These are phyloP conservation scores for Hymenochirus boettgeri DNA, from an alignment of 2,113 vertebrate species.

Conservation along the genomic window DNA sequence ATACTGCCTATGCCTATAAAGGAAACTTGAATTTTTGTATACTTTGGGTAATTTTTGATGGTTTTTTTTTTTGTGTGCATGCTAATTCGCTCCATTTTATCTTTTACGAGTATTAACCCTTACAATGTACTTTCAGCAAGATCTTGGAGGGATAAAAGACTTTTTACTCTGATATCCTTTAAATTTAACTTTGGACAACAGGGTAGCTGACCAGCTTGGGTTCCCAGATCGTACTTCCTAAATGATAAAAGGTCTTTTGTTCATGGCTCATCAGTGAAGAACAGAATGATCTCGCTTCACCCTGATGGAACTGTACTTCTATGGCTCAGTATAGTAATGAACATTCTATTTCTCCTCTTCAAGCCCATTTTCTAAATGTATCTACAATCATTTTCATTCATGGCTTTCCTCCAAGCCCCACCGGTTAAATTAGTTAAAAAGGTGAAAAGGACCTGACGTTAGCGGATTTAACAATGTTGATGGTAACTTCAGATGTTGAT, in stretches of 20 bases:
- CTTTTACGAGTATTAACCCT: slow-evolving; percentile 82
- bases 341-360: slow-evolving; percentile 6
- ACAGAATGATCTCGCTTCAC: slow-evolving; percentile 89
- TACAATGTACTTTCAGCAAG: slow-evolving; percentile 95
- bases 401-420: neutral
- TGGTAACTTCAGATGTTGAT: neutral
- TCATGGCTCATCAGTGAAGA: slow-evolving; percentile 89
- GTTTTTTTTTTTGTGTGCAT: no score
- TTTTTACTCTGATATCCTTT: slow-evolving; percentile 88
- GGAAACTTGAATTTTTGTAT: no score
- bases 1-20: no score
- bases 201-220: slow-evolving; percentile 88
- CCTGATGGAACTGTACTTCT: slow-evolving; percentile 90
- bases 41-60: no score
- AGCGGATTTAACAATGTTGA: neutral
- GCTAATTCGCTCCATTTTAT: slow-evolving; percentile 2
- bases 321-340: slow-evolving; percentile 68
- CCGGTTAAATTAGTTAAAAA: neutral
- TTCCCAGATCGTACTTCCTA: slow-evolving; percentile 88
- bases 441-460: neutral
- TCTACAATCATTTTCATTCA: neutral
- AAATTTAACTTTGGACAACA: slow-evolving; percentile 88
- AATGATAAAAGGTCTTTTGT: slow-evolving; percentile 94
- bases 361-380: neutral
- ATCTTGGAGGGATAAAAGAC: slow-evolving; percentile 89